These are phyloP conservation scores for Forbesichthys papilliferus DNA, from an alignment of 2,113 vertebrate genomes.

Conservation along the genomic window DNA sequence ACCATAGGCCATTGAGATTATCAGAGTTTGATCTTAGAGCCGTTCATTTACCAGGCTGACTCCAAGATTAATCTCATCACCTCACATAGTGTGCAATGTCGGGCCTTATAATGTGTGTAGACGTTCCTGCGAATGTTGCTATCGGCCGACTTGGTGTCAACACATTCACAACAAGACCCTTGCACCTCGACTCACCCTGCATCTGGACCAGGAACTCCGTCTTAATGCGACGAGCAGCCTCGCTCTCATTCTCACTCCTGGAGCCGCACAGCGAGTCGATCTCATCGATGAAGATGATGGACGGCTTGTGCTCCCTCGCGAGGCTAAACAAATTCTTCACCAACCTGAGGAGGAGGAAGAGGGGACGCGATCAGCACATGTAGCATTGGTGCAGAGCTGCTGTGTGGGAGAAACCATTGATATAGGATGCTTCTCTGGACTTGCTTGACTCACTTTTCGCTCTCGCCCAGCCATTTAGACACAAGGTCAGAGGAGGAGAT, in stretches of 20 bases:
- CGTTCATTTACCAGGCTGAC: too few relatives aligned
- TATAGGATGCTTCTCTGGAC: neutral
- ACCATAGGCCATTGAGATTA: neutral
- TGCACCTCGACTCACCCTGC: constrained; percentile 81
- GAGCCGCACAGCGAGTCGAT: constrained; percentile 96
- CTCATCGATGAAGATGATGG: constrained; percentile 98
- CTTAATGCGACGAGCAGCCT: constrained; percentile 94
- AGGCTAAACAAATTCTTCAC: constrained; percentile 96
- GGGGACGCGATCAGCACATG: neutral
- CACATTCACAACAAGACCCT: neutral
- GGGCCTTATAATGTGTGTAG: neutral
- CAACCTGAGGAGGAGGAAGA: constrained; percentile 75
- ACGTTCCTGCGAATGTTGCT: too few relatives aligned
- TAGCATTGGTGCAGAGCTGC: neutral
- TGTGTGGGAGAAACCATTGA: neutral
- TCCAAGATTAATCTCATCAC: neutral
- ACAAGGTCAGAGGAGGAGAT: constrained; percentile 96
- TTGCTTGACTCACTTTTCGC: constrained; percentile 88
- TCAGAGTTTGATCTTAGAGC: too few relatives aligned
- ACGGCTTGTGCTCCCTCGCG: constrained; percentile 93
- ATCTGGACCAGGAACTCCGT: constrained; percentile 98
- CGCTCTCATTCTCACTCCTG: constrained; percentile 96
- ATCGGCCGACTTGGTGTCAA: too few relatives aligned
- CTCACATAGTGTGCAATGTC: neutral
- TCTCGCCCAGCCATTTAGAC: constrained; percentile 98